Evolutionary conservation across 2,113 vertebrate genomes (phyloP).

Genomic region (Natator depressus): DNA sequence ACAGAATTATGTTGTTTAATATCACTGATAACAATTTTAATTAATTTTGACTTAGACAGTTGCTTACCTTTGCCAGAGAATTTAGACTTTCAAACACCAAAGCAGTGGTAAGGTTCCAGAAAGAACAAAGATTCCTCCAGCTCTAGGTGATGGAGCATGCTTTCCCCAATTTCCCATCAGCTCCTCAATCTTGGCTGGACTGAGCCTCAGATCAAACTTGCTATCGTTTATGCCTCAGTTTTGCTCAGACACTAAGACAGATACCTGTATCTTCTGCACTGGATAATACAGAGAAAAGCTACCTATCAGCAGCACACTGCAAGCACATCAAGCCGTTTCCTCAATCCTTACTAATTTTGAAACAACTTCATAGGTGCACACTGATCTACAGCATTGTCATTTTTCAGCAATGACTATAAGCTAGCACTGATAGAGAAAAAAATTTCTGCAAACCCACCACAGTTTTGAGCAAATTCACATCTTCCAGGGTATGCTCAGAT

Average conservation of each 20-base stretch:
- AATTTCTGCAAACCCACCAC: not conserved
- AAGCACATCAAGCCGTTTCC: not conserved
- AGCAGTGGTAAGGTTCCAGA: not conserved
- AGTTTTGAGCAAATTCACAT: not conserved
- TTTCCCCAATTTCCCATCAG: not conserved
- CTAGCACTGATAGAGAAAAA: not conserved
- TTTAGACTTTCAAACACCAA: conserved; percentile 17
- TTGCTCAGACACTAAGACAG: not conserved
- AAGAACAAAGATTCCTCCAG: not conserved
- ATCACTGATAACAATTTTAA: not conserved
- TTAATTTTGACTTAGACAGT: not conserved
- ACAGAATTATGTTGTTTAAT: not conserved
- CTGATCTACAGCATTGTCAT: conserved; percentile 28
- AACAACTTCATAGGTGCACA: conserved; percentile 32
- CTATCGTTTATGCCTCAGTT: not conserved
- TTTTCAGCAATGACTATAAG: conserved; percentile 48
- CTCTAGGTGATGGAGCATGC: not conserved
- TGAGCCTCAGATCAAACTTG: not conserved
- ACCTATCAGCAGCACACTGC: not conserved
- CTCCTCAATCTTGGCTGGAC: not conserved
- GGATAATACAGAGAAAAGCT: not conserved
- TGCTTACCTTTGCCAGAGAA: not conserved
- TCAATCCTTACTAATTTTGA: not conserved
- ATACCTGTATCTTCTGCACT: not conserved
- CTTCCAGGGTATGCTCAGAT: not conserved